Evolutionary conservation across 2,888 invertebrate species (phyloP).

Genomic region (Itoplectis maculator): DNA sequence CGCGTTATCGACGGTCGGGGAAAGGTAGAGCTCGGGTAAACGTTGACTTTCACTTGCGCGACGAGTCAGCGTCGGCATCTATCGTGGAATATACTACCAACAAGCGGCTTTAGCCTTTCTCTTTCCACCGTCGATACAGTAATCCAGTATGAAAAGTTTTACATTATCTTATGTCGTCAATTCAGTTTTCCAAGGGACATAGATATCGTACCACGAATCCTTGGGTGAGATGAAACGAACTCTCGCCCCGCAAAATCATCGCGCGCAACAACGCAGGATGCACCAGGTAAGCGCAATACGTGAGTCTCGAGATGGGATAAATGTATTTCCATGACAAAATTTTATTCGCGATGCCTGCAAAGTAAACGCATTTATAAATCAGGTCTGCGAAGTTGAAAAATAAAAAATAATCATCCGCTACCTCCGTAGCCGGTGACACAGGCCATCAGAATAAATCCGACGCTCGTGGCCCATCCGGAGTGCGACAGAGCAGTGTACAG

Average conservation of each 20-base stretch:
- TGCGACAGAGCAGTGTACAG: conserved; percentile 84
- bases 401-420: conserved; percentile 64
- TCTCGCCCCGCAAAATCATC: conserved; percentile 85
- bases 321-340: conserved; percentile 84
- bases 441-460: conserved; percentile 84
- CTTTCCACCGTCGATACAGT: conserved; percentile 6
- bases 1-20: conserved; percentile 28
- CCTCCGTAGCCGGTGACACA: conserved; percentile 85
- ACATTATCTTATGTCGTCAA: no score
- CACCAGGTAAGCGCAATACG: conserved; percentile 86
- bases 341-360: conserved; percentile 84
- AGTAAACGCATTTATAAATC: not conserved
- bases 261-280: conserved; percentile 85
- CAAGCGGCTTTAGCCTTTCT: not conserved
- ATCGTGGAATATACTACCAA: not conserved
- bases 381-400: not conserved
- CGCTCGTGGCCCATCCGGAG: conserved; percentile 84
- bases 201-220: conserved; percentile 85
- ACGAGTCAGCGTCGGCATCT: conserved; percentile 16
- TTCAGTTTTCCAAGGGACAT: no score
- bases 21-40: not conserved
- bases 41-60: conserved; percentile 16
- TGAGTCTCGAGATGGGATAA: conserved; percentile 86
- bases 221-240: conserved; percentile 85
- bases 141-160: not conserved